Conservation (phyloP, 2,888 invertebrate genomes). For the Ectemnius cavifrons region DNA sequence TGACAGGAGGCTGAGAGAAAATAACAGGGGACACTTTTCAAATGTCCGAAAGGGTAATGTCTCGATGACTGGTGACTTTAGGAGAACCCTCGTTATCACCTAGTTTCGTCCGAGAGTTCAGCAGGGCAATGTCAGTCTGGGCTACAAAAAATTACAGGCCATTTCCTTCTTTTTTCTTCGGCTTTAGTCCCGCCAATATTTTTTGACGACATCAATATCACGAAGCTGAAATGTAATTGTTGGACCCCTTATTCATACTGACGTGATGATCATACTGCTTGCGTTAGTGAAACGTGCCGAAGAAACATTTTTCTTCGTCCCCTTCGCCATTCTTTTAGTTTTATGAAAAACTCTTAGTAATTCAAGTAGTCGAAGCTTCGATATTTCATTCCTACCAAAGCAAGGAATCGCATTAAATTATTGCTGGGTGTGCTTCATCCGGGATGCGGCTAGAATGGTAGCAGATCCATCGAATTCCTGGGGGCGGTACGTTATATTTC, state of each 20-base stretch:
- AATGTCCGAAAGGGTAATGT: not conserved
- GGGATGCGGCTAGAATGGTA: no score
- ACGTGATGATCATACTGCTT: not conserved
- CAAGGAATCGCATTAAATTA: no score
- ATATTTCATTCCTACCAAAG: no score
- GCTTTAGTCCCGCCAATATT: not conserved
- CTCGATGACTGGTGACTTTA: not conserved
- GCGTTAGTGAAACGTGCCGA: conserved; percentile 2
- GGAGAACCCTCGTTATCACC: not conserved
- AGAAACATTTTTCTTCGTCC: conserved; percentile 3
- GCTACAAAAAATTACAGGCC: not conserved
- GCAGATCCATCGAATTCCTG: no score
- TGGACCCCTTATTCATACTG: not conserved
- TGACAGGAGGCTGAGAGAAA: no score
- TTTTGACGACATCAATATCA: not conserved
- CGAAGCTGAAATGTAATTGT: not conserved
- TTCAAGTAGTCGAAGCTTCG: no score
- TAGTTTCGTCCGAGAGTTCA: not conserved
- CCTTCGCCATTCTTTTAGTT: not conserved
- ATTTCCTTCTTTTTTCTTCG: not conserved
- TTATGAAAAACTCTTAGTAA: no score
- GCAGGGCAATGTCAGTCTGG: not conserved
- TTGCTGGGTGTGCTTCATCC: no score
- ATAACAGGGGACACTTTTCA: no score
- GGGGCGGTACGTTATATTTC: conserved; percentile 4